Evolutionary conservation across 2,888 invertebrate genomes (phyloP), one percentile per base, ranked within the genome.

Genomic region (Celastrina argiolus): DNA sequence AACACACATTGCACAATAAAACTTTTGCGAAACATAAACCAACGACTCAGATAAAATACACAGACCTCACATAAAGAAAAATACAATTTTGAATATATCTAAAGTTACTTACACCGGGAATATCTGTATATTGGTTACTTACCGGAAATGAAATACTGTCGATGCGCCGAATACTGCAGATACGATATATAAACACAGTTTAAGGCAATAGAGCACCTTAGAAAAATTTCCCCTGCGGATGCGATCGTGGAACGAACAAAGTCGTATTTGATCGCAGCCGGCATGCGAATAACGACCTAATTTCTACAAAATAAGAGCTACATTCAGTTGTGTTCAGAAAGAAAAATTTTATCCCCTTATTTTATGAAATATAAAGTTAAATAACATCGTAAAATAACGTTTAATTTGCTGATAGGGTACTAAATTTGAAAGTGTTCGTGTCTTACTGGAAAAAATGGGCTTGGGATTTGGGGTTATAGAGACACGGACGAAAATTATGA

Each of bases 151-250:
- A 34, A 34, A 34, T 34, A 59, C 18, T 59, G 34, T 59, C 59
- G 34, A 36, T 36, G 34, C 59, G 18, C 59, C 59, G 34, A 34
- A 56, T n/a, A 59, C 36, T 59, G 34, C 59, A 34, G 59, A 59
- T 59, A 59, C 58, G 4, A 56, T 56, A 56, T 56, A 26, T 58
- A 58, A 58, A 58, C 31, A 58, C 58, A 31, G 8, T 45, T 58
- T 58, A 28, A 58, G 58, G 28, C 58, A 58, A 58, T 58, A 58
- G 58, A 58, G 28, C 58, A 58, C 31, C 58, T 58, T 31, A 58
- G 58, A 58, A 58, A 58, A 58, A 58, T 58, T 58, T 58, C 58
- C 58, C 58, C n/a, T 31, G 58, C 31, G 58, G n/a, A 28, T 45
- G 18, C 58, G n/a, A 31, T 31, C 58, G 16, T 28, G 16, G 31